Evolutionary conservation across 2,888 invertebrate genomes (phyloP), one percentile per base, ranked within the genome.

Genomic region (Pollenia labialis): DNA sequence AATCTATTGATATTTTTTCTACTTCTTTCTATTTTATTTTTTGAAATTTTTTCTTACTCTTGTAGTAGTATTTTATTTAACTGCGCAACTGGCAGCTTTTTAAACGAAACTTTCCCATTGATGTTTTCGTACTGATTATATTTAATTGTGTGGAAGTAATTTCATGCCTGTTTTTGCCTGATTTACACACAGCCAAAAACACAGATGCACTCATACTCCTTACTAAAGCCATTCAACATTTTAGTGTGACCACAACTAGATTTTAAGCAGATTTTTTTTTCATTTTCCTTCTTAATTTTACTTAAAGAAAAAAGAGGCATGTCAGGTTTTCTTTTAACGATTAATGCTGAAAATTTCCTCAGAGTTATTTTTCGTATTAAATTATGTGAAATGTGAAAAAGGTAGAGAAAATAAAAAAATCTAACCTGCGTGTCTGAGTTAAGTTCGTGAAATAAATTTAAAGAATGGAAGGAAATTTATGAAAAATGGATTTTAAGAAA

Each of bases 131-230:
- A 64, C 83, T 83, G 86, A 83, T 83, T 87, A 84, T 50, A 72
- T 72, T 87, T 87, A 87, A 87, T 87, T 81, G 81, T 81, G 83
- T 84, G 69, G 86, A 83, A 87, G 86, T 87, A 87, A 87, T 87
- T 87, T 87, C 83, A 87, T 87, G 86, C 60, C 62, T 64, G 62
- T 71, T 86, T 72, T 66, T 84, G 32, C n/a, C 32, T 75, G 32
- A 32, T 32, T 32, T 32, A 32, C 32, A 32, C 32, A 32, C 32
- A 32, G 6, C 10, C 18, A 64, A 16, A 12, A 14, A 46, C 54
- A 64, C 32, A 42, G 9, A 44, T n/a, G 14, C 32, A 72, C 44
- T 75, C 44, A n/a, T n/a, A 40, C 32, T 32, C 32, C 1, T 32
- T 6, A 23, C 4, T 9, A 54, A 62, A 71, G 10, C 74, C 58